Conservation (phyloP, 2,113 vertebrate species). For the Suncus etruscus region DNA sequence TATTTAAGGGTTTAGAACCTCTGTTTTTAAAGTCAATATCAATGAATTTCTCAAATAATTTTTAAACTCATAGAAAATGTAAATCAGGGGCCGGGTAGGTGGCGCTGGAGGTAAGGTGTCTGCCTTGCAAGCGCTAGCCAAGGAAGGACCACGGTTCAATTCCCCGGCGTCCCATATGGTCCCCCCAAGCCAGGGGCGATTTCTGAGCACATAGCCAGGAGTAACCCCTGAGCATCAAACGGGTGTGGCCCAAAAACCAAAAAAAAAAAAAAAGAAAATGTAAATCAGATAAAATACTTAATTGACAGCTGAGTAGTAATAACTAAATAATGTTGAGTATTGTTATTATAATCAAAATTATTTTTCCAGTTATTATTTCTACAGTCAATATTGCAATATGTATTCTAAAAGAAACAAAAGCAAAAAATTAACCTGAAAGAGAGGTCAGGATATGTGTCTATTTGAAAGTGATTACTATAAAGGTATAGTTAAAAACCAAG, state of each 20-base stretch:
- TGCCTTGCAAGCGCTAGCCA: too few relatives aligned
- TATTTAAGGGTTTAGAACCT: background rate
- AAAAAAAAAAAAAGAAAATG: too few relatives aligned
- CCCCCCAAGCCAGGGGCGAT: too few relatives aligned
- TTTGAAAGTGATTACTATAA: constrained; percentile 15
- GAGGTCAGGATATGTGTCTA: background rate
- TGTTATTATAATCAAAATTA: background rate
- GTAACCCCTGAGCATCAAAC: too few relatives aligned
- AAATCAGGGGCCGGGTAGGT: too few relatives aligned
- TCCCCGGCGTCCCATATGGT: too few relatives aligned
- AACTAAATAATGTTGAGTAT: background rate
- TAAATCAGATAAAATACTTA: background rate
- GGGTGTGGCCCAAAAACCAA: too few relatives aligned
- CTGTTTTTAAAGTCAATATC: background rate
- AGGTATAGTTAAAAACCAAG: background rate
- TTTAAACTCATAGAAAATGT: background rate
- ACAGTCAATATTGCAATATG: background rate
- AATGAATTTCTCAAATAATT: background rate
- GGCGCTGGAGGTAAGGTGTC: too few relatives aligned
- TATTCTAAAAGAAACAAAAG: background rate
- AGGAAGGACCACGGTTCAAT: too few relatives aligned
- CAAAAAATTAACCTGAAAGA: background rate
- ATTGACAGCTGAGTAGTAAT: background rate
- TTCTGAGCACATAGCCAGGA: too few relatives aligned
- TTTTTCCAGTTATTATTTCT: background rate